Base-by-base conservation (phyloP, 35 echinoderm and acorn worm genomes). In the Apostichopus parvimensis region DNA sequence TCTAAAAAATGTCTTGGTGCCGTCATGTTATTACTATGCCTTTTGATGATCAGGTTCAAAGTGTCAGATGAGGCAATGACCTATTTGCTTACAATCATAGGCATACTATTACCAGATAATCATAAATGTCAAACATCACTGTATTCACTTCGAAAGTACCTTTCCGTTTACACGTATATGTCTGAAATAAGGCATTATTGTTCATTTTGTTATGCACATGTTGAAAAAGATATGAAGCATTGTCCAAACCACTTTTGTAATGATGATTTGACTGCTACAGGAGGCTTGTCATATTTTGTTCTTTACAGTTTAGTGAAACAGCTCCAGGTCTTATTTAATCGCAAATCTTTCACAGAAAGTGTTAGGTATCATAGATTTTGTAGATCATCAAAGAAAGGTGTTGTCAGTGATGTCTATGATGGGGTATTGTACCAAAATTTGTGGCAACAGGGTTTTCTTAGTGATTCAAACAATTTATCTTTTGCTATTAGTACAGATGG, bases 401-500 rank as follows among this genome's bases (percentile, higher is more conserved):
- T 25, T 25, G 24, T 25, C 24, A 77, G 11, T 14, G 80, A 92
- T 92, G 62, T 92, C 17, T 92, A 92, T 86, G 91, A 92, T 92
- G 80, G 80, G 8, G 12, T 11, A 11, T 75, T 92, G 12, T 92
- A 92, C 54, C 11, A 71, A 54, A 72, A 57, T 6, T 53, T 92
- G 79, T 92, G 73, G 10, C 7, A 85, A 5, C 20, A 75, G 24
- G 91, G 91, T 8, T 65, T 92, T 92, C 57, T 92, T 53, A 92
- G 73, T 2, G 57, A 86, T 73, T 60, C 58, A 75, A 77, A 86
- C 54, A 85, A 53, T 73, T 13, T 86, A n/a, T 86, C 65, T 52
- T 52, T 86, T 92, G 68, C 89, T 21, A 92, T 92, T 56, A 92
- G 21, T 56, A 92, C 91, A 2, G 91, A 92, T 71, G 91, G 91